Percentiles rank a stretch among this genome's conserved stretches.
These are phyloP conservation scores for Ciconia maguari DNA, from an alignment of 2,113 vertebrate species.

Conservation along the genomic window DNA sequence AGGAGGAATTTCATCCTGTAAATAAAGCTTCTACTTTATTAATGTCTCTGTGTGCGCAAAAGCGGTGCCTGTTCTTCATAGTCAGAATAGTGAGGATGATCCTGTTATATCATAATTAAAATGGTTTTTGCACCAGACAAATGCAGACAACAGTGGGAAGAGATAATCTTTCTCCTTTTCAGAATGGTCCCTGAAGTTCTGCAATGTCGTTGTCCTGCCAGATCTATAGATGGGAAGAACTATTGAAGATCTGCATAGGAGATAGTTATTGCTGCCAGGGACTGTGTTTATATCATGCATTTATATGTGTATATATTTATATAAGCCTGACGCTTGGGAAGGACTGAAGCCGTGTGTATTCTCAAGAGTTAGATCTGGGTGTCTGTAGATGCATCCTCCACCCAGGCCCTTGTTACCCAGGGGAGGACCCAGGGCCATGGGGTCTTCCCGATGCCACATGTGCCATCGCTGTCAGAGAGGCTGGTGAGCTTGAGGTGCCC, in stretches of 20 bases:
- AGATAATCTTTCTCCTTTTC: background rate
- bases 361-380: background rate
- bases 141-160: background rate
- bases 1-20: background rate
- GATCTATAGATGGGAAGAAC: background rate
- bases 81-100: background rate
- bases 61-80: background rate
- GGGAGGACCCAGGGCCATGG: background rate
- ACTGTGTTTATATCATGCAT: background rate
- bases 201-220: background rate
- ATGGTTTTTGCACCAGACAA: background rate
- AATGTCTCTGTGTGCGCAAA: background rate
- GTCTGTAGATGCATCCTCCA: background rate
- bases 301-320: background rate
- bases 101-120: background rate
- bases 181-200: slow-evolving; percentile 1
- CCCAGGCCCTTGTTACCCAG: background rate
- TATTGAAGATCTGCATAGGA: background rate
- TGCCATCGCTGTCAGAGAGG: background rate
- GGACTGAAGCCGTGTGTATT: background rate
- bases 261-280: background rate
- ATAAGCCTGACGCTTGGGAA: background rate
- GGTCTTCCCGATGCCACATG: background rate
- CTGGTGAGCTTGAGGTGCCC: background rate
- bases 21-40: background rate